Evolutionary conservation across 2,797 vertebrate species (phyloP).

Genomic region (Triplophysa bombifrons): DNA sequence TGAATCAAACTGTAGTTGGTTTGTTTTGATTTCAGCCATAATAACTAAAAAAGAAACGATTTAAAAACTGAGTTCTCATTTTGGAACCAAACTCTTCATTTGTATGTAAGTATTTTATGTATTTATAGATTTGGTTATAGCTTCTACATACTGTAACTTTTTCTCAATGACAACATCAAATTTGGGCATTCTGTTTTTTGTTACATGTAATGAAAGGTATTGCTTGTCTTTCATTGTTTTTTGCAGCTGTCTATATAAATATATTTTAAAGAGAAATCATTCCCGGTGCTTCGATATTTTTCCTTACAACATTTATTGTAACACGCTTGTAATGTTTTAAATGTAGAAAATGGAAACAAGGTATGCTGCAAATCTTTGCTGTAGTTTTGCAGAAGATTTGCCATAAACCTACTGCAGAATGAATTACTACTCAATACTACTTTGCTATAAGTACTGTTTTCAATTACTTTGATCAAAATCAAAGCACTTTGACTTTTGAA

Average conservation of each 20-base stretch:
- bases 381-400: too few relatives aligned
- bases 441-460: too few relatives aligned
- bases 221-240: slow-evolving; percentile 51
- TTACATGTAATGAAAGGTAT: slow-evolving; percentile 51
- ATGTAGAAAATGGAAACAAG: not conserved
- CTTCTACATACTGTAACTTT: slow-evolving; percentile 45
- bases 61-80: too few relatives aligned
- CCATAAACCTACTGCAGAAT: too few relatives aligned
- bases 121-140: slow-evolving; percentile 44
- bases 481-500: too few relatives aligned
- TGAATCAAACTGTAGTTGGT: too few relatives aligned
- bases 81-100: too few relatives aligned
- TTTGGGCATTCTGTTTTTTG: slow-evolving; percentile 50
- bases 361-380: not conserved
- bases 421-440: too few relatives aligned
- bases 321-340: not conserved
- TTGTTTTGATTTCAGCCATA: too few relatives aligned
- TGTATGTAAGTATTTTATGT: slow-evolving; percentile 49
- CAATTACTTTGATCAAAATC: too few relatives aligned
- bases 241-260: slow-evolving; percentile 48
- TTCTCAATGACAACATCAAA: slow-evolving; percentile 43
- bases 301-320: not conserved
- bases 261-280: slow-evolving; percentile 22
- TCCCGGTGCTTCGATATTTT: not conserved
- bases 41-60: too few relatives aligned